A percentile compares a stretch with the other conserved stretches of the same genome.
These are phyloP conservation scores for Natator depressus DNA, from an alignment of 2,113 vertebrate species.

Conservation along the genomic window DNA sequence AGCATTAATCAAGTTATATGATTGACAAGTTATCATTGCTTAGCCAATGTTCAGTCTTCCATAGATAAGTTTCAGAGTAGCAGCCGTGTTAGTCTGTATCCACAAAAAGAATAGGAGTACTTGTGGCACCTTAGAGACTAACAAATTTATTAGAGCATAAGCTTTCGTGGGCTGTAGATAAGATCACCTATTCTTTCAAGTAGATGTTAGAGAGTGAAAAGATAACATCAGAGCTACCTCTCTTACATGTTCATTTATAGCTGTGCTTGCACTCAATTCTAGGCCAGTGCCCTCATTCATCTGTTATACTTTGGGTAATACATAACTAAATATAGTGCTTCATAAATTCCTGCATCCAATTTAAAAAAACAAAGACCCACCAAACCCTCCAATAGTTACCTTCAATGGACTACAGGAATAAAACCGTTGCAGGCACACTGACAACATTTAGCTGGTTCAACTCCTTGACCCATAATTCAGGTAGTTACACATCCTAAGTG, in stretches of 20 bases:
- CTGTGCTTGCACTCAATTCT: neutral
- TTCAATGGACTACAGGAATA: neutral
- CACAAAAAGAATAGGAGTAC: too few relatives aligned
- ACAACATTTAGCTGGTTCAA: neutral
- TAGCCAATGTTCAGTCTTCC: constrained; percentile 32
- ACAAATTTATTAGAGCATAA: too few relatives aligned
- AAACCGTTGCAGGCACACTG: neutral
- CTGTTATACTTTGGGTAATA: neutral
- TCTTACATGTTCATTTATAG: neutral
- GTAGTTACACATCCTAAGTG: neutral
- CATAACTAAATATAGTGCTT: neutral
- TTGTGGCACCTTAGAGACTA: too few relatives aligned
- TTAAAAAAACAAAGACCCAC: neutral
- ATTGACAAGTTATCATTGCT: constrained; percentile 69
- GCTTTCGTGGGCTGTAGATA: neutral
- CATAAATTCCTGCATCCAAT: neutral
- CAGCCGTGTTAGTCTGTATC: too few relatives aligned
- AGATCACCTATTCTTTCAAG: neutral
- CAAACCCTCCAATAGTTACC: neutral
- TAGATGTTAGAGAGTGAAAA: neutral
- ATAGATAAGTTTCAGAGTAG: neutral
- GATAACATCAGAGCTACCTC: neutral
- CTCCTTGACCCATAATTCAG: neutral
- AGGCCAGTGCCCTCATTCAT: neutral
- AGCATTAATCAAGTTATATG: constrained; percentile 16